A percentile compares a stretch with the other conserved stretches of the same genome.
Evolutionary conservation across 1,140 invertebrate genomes (phyloP).

Genomic region (Ladona fulva): DNA sequence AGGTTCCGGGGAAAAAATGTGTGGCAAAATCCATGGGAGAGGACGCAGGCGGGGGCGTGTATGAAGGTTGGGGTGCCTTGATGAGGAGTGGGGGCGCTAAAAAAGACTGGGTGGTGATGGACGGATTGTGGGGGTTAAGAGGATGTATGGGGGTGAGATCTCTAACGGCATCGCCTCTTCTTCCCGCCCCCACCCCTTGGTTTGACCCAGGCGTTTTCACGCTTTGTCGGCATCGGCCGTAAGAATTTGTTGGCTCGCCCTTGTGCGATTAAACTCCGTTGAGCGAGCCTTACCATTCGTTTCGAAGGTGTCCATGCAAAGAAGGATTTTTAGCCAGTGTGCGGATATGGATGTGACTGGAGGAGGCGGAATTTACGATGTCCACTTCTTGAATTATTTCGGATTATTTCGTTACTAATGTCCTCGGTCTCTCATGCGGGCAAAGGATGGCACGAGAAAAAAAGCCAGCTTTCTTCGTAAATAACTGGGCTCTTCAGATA

Average conservation of each 20-base stretch:
- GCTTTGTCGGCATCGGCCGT: background rate
- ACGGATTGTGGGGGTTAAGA: background rate
- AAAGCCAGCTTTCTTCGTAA: too few relatives aligned
- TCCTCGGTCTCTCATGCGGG: too few relatives aligned
- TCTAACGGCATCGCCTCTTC: background rate
- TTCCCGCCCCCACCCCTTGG: background rate
- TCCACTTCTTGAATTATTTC: too few relatives aligned
- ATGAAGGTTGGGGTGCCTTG: background rate
- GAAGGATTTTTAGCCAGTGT: background rate
- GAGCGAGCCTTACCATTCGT: background rate
- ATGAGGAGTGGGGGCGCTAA: background rate
- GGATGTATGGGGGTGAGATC: background rate
- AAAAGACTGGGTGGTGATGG: background rate
- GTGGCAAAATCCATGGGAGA: background rate
- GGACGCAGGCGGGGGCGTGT: background rate
- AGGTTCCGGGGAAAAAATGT: background rate
- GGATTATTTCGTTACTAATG: too few relatives aligned
- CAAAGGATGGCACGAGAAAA: too few relatives aligned
- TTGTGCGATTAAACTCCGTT: background rate
- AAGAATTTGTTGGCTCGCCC: background rate
- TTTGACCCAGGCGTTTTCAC: background rate
- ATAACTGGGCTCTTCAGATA: too few relatives aligned
- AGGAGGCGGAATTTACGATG: too few relatives aligned
- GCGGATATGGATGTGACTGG: background rate
- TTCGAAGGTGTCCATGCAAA: background rate